Evolutionary conservation across 2,888 invertebrate genomes (phyloP).

Genomic region (Ptilodon capucinus): DNA sequence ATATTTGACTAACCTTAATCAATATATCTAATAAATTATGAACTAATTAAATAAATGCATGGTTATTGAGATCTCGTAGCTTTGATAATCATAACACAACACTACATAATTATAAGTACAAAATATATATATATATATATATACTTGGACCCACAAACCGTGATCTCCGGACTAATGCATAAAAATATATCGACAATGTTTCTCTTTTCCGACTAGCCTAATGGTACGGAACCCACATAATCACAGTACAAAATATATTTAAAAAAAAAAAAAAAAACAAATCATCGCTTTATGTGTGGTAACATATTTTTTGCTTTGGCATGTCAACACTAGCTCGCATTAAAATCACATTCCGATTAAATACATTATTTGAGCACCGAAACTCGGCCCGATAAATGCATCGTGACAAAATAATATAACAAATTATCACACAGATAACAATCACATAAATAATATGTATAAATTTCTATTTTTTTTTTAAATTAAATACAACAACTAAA

Average conservation of each 20-base stretch:
- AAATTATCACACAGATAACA: neutral
- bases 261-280: neutral
- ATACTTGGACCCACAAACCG: slow-evolving; percentile 26
- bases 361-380: neutral
- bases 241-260: slow-evolving; percentile 7
- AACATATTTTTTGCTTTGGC: slow-evolving; percentile 39
- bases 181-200: slow-evolving; percentile 4
- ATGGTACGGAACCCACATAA: slow-evolving; percentile 16
- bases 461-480: too few species aligned
- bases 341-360: neutral
- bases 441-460: too few species aligned
- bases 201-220: slow-evolving; percentile 5
- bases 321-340: slow-evolving; percentile 11
- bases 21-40: neutral
- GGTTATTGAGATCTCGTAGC: slow-evolving; percentile 19
- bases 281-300: slow-evolving; percentile 10
- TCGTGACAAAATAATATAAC: neutral
- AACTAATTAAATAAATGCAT: slow-evolving; percentile 22
- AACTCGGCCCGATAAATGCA: neutral
- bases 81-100: neutral
- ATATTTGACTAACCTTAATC: neutral
- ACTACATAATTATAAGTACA: neutral
- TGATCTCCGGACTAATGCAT: neutral
- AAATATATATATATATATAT: neutral
- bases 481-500: too few species aligned